These are phyloP conservation scores for Equus przewalskii DNA, from an alignment of 2,113 vertebrate species.

Conservation along the genomic window DNA sequence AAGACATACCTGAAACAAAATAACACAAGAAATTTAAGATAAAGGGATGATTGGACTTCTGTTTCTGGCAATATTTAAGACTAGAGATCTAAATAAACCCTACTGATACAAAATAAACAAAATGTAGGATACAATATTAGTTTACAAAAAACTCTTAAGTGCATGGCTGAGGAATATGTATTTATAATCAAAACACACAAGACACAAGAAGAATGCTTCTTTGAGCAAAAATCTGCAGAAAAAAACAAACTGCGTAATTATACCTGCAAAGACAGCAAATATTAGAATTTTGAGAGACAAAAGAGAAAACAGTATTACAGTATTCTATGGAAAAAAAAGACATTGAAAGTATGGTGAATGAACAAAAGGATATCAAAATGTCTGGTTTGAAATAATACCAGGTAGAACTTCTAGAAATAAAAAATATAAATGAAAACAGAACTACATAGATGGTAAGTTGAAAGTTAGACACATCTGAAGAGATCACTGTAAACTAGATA, in stretches of 20 bases:
- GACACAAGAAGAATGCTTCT: background rate
- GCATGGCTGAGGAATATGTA: background rate
- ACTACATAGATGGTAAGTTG: background rate
- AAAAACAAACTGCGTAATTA: background rate
- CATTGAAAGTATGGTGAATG: background rate
- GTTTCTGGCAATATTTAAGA: background rate
- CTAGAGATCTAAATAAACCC: background rate
- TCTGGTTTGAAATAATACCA: background rate
- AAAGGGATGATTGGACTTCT: background rate
- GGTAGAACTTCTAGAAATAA: conserved; percentile 3
- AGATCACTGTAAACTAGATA: background rate
- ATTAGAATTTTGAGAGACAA: background rate
- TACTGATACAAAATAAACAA: background rate
- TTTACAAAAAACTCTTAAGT: conserved; percentile 7
- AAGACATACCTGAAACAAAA: background rate
- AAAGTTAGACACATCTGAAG: background rate
- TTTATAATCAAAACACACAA: conserved; percentile 21
- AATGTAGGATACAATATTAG: background rate
- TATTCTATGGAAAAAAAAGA: background rate
- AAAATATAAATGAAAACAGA: conserved; percentile 29
- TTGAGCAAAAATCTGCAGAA: background rate
- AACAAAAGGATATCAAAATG: background rate
- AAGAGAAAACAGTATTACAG: background rate
- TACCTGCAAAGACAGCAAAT: background rate
- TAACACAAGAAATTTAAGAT: conserved; percentile 2